Evolutionary conservation across 2,113 vertebrate species (phyloP), one percentile per base, ranked within the genome.

Genomic region (Oreochromis niloticus): DNA sequence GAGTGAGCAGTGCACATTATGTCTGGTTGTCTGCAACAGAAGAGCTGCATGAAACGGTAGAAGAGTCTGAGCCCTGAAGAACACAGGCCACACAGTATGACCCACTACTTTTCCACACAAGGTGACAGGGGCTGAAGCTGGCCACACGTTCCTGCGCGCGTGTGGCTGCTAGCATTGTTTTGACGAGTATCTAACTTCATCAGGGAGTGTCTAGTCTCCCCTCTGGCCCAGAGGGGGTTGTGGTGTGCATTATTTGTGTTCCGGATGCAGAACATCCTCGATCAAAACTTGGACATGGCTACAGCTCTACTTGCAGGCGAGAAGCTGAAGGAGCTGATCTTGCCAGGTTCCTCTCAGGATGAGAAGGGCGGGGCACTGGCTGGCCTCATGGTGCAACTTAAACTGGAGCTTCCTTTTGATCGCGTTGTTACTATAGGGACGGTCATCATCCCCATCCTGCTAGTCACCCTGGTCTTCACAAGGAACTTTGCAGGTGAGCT

Each of bases 241-340:
- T 75, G 57, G 89, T n/a, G 85, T 61, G 81, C 4, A 36, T 80
- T 61, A 17, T 36, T 86, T 39, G 46, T 48, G 81, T 92, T 94
- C 94, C 95, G 94, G 94, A 99, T 99, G 98, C 98, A 99, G 97
- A 98, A 98, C 96, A 97, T 99, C 95, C 96, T 99, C 92, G 98
- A 99, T 93, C 98, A 98, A 95, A 98, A 99, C 91, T 96, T 98
- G 95, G 98, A 99, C 97, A 99, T 99, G 98, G 98, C 98, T 96
- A 99, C 98, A 71, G 98, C 98, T 94, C 97, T 99, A 93, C 97
- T 99, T 88, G 98, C 98, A 61, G 98, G 98, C 61, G 98, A 99
- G 96, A 99, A 99, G 97, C 97, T 99, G 95, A 98, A 98, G 96
- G 98, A 99, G 96, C 97, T 99, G 87, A 99, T 99, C 95, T 94